Base-by-base conservation (phyloP, 2,113 vertebrate species). In the Eolophus roseicapilla region DNA sequence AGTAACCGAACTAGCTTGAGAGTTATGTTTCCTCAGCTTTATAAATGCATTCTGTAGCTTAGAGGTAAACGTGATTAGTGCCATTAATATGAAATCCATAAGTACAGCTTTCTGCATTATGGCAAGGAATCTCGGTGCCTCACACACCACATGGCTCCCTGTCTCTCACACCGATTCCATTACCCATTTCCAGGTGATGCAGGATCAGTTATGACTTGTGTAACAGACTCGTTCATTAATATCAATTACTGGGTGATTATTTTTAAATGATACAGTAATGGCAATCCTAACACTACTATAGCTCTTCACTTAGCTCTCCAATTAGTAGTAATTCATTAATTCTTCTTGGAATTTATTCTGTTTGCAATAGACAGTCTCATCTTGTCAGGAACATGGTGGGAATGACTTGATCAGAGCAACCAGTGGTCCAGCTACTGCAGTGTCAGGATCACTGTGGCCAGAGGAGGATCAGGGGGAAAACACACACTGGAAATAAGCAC, bases 201-300 rank as follows among this genome's bases (percentile, higher is more conserved):
- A 84, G 86, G 82, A 94, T 93, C 91, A 89, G 82, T 93, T 84
- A 41, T 87, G 82, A 93, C 93, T 86, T 83, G 90, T 89, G 65
- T 82, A 80, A 90, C 69, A 74, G 86, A 63, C 67, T 87, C 39
- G 46, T 87, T 94, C 94, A 86, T 96, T 92, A 94, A 86, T 95
- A 96, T 87, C 93, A 78, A 47, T 90, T 93, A 96, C 70, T 41
- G 70, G 76, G 55, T 88, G 75, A 93, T 96, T 96, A 93, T 76
- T 91, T 95, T 82, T 70, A 92, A 97, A 96, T 95, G 59, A 88
- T 50, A 92, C 23, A 57, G 20, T 85, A 81, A 95, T 21, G 77
- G 74, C 90, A 92, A 87, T 31, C 65, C 68, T 69, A 86, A 88
- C 25, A 44, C 57, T 57, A n/a, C 70, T 24, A 14, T 84, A 79